Base-by-base conservation (phyloP, 37 sponge, comb jelly and placozoan genomes). In the Cliona cf. orientalis region DNA sequence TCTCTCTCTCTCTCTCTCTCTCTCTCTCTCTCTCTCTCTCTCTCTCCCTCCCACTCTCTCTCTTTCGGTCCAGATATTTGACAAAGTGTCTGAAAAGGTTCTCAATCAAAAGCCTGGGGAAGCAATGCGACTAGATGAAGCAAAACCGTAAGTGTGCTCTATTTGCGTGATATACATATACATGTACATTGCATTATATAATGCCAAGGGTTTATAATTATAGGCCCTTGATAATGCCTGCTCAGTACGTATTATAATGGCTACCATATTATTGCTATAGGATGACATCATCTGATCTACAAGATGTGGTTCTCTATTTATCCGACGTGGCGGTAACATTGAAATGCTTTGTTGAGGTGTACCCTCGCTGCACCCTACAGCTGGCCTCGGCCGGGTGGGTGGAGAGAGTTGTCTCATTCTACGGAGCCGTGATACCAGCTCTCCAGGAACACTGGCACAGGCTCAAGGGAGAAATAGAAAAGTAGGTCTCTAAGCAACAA, bases 401-500 rank as follows among this genome's bases (percentile, higher is more conserved):
- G 17, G 82, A 80, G 34, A 75, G 58, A 58, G 42, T 74, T 29
- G 86, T 73, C 14, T 40, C 23, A 23, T 88, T 82, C 77, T 88
- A 88, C 49, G 83, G 62, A 38, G 23, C 62, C 25, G 49, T 41
- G 1, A n/a, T 88, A 2, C 82, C 83, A 28, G n/a, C 14, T 17
- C 72, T 88, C 26, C 89, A 88, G 57, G 23, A 42, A 22, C 56
- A 70, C 31, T 81, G 87, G 87, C 87, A 72, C 73, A 17, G 36
- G 9, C 35, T 72, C 55, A 72, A 72, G 73, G 14, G 1, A 49
- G 6, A 9, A 25, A 4, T 72, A 19, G n/a, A 39, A 31, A 49
- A 46, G 73, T 72, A 7, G 49, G 73, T 19, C 9, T n/a, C 9
- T 49, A 49, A 49, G 14, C 53, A 49, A 14, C 53, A 49, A 19